Percentiles rank a stretch among this genome's conserved stretches.
phyloP scores from a whole-genome alignment of 2,797 vertebrate genomes.

The Chelidonichthys spinosus region DNA sequence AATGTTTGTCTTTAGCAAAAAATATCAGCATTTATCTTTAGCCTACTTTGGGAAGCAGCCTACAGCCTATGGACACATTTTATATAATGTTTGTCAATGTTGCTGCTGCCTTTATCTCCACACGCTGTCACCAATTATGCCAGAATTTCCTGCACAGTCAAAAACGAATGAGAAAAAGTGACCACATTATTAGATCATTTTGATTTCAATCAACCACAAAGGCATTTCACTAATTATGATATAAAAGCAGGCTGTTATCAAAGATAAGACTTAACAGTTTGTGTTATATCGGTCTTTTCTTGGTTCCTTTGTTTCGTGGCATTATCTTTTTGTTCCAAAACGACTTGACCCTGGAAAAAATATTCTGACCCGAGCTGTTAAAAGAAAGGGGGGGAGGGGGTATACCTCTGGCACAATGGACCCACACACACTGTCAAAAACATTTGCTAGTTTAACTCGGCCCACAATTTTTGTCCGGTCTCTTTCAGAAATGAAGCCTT shows the following conservation, averaged over 20 bases:
- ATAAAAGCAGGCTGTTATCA: constrained; percentile 1
- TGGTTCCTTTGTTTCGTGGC: neutral
- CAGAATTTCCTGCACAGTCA: constrained; percentile 15
- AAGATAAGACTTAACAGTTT: neutral
- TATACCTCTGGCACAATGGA: neutral
- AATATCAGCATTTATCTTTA: constrained; percentile 10
- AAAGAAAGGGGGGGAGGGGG: neutral
- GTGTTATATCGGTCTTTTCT: neutral
- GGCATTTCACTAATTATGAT: neutral
- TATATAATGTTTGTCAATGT: neutral
- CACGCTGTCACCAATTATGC: neutral
- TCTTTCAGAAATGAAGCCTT: constrained; percentile 54
- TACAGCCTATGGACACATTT: neutral
- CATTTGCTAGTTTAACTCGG: neutral
- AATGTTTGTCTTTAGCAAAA: constrained; percentile 15
- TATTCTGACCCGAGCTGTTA: neutral
- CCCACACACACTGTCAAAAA: neutral
- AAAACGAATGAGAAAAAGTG: constrained; percentile 6
- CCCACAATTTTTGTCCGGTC: constrained; percentile 3
- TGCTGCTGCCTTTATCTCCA: neutral
- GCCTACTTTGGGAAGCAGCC: constrained; percentile 7
- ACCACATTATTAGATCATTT: neutral
- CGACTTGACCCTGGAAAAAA: neutral
- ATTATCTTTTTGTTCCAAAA: neutral
- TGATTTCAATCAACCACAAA: constrained; percentile 6